Evolutionary conservation across 2,797 vertebrate species (phyloP).

Genomic region (Prionace glauca): DNA sequence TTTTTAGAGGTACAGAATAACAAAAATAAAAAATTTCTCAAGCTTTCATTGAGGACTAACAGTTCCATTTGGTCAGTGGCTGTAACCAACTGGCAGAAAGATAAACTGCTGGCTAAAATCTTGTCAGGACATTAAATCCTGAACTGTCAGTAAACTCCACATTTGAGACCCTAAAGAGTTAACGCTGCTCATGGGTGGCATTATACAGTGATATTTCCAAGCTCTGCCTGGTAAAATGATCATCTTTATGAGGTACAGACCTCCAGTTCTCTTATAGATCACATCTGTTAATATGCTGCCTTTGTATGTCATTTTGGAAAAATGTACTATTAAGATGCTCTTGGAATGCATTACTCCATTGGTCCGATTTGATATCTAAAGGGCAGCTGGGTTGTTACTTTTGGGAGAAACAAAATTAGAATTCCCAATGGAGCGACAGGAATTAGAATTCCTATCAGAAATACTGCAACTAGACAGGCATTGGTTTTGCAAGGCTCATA

Average conservation of each 20-base stretch:
- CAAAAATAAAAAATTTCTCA: not conserved
- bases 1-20: not conserved
- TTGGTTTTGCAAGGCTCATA: not conserved
- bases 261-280: not conserved
- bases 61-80: not conserved
- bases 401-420: conserved; percentile 23
- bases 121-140: not conserved
- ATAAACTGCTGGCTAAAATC: not conserved
- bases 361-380: conserved; percentile 17
- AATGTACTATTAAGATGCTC: conserved; percentile 18
- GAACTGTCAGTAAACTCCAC: not conserved
- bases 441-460: not conserved
- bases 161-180: not conserved
- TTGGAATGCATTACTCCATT: conserved; percentile 29
- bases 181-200: not conserved
- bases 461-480: not conserved
- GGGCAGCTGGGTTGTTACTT: conserved; percentile 20
- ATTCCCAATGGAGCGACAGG: conserved; percentile 15
- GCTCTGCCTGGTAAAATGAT: conserved; percentile 17
- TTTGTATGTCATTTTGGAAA: not conserved
- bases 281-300: conserved; percentile 25
- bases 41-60: not conserved
- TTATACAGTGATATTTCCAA: not conserved
- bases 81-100: not conserved
- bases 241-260: not conserved